Base-by-base conservation (phyloP, 2,888 invertebrate species). In the Azorinus chamasolen region DNA sequence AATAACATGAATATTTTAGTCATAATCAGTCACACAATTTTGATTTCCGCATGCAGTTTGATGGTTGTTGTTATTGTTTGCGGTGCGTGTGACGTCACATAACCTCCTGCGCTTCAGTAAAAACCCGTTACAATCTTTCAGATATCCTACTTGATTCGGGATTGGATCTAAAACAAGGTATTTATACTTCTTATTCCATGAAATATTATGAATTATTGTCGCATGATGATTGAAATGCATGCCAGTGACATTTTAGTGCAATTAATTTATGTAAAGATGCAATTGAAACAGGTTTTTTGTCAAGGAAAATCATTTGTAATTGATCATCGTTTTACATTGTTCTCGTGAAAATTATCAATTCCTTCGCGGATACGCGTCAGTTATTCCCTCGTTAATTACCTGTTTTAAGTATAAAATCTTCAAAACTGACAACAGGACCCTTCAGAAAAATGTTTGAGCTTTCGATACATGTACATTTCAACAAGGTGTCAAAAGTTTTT, bases 91-190 rank as follows among this genome's bases (percentile, higher is more conserved):
- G 79, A 79, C 79, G 79, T 79, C 79, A 79, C 69, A 59, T 66
- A 61, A 64, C 70, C 64, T 70, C 70, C 43, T 71, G 74, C 74
- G 79, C 66, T 63, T 71, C 71, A 66, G 65, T 71, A 65, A 50
- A 76, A 74, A 78, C 72, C 79, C 79, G 79, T 79, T 79, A 79
- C 74, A 79, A 66, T 74, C 66, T 64, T 62, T 55, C 71, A 62
- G 71, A 54, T 74, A 66, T 61, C 48, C 64, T 45, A 53, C 58
- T 50, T 32, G 46, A 59, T 37, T 59, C 58, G 64, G 64, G 75
- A 70, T 65, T 64, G 75, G 75, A 70, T 59, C 48, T 66, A 59
- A 70, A 59, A 70, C 55, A 69, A 69, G 75, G 75, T 75, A 75
- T 59, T 75, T 70, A 69, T 61, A 12, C 59, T 39, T 69, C 58